phyloP scores from a whole-genome alignment of 2,888 invertebrate species.

The Andricus quercusramuli region DNA sequence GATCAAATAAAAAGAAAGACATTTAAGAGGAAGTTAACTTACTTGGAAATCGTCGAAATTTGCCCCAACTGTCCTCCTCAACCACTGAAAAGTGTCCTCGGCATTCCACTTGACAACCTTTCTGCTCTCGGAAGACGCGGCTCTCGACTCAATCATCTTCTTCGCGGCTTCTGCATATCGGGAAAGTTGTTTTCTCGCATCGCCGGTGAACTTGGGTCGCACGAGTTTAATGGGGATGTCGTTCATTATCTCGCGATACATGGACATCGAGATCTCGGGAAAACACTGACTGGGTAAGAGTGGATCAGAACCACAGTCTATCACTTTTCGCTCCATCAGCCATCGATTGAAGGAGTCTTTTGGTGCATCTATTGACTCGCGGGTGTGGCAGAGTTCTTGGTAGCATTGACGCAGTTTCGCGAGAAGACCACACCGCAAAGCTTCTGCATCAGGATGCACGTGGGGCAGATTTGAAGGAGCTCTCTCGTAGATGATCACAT shows the following conservation, averaged over 20 bases:
- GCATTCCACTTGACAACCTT: constrained; percentile 99
- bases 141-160: constrained; percentile 96
- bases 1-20: not conserved
- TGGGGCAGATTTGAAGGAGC: constrained; percentile 92
- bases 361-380: constrained; percentile 96
- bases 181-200: constrained; percentile 95
- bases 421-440: constrained; percentile 89
- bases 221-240: constrained; percentile 97
- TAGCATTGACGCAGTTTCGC: constrained; percentile 94
- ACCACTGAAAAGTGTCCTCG: constrained; percentile 98
- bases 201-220: constrained; percentile 97
- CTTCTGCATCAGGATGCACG: constrained; percentile 96
- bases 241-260: constrained; percentile 99
- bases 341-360: constrained; percentile 97
- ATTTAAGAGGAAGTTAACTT: not conserved
- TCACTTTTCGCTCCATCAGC: constrained; percentile 96
- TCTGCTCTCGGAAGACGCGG: constrained; percentile 94
- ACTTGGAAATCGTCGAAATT: constrained; percentile 95
- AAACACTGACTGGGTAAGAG: constrained; percentile 94
- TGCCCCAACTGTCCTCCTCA: constrained; percentile 94
- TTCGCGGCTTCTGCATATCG: constrained; percentile 98
- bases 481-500: constrained; percentile 93
- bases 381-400: constrained; percentile 95
- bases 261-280: constrained; percentile 94
- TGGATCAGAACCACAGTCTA: constrained; percentile 91